phyloP scores from a whole-genome alignment of 2,113 vertebrate species.

The Brachyistius frenatus region DNA sequence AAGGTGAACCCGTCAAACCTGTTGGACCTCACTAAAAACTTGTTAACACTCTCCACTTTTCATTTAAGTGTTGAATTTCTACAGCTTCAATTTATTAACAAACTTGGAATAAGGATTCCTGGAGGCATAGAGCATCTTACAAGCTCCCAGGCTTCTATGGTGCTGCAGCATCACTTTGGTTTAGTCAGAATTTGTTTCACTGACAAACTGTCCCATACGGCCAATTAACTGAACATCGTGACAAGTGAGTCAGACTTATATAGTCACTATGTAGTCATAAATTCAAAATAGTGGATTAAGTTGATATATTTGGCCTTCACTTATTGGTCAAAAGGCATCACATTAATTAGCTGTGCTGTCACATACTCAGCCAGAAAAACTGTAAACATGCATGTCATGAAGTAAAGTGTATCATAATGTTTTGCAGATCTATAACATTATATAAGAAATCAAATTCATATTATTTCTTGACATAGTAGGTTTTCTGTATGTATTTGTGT shows the following conservation, averaged over 20 bases:
- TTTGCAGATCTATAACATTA: not conserved
- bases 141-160: not conserved
- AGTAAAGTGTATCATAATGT: not conserved
- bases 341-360: not conserved
- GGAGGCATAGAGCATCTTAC: not conserved
- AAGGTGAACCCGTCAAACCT: slow-evolving; percentile 10
- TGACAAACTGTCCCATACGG: not conserved
- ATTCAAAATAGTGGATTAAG: not conserved
- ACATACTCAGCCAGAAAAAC: not conserved
- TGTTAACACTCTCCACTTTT: not conserved
- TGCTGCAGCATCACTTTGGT: not conserved
- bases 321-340: not conserved
- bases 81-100: not conserved
- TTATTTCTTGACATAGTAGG: not conserved
- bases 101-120: not conserved
- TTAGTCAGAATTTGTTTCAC: not conserved
- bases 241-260: not conserved
- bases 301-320: not conserved
- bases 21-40: not conserved
- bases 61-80: not conserved
- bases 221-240: slow-evolving; percentile 3
- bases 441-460: not conserved
- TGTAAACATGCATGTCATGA: not conserved
- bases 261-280: not conserved
- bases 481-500: not conserved